Percentiles rank a stretch among this genome's conserved stretches.
These are phyloP conservation scores for Linepithema humile DNA, from an alignment of 1,140 invertebrate genomes.

Conservation along the genomic window DNA sequence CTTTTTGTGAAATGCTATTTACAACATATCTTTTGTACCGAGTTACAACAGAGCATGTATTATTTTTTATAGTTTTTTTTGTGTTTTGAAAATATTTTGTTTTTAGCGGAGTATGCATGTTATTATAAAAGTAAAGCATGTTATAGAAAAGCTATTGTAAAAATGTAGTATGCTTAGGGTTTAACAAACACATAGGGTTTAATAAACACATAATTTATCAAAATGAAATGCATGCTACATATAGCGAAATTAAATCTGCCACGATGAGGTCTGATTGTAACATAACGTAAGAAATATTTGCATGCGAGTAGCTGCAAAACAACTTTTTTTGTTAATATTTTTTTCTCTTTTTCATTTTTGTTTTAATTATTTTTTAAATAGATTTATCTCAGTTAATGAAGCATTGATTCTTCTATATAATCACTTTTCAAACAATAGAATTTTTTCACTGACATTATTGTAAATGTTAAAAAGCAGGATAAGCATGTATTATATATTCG, in stretches of 20 bases:
- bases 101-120: constrained; percentile 10
- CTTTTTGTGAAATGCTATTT: background rate
- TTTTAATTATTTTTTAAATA: background rate
- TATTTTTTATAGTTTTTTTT: background rate
- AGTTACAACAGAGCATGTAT: background rate
- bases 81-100: background rate
- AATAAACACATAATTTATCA: background rate
- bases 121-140: constrained; percentile 49
- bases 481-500: background rate
- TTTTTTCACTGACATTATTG: background rate
- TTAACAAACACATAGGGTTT: constrained; percentile 55
- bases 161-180: constrained; percentile 18
- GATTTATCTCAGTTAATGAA: background rate
- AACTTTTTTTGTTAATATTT: too few species aligned
- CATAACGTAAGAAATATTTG: background rate
- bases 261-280: background rate
- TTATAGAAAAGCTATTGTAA: constrained; percentile 21
- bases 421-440: background rate
- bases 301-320: background rate
- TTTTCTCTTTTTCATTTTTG: background rate
- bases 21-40: background rate
- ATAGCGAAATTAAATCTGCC: background rate
- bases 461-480: background rate
- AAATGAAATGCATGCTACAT: background rate
- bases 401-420: background rate